A percentile compares a stretch with the other conserved stretches of the same genome.
Conservation (phyloP, 2,888 invertebrate species). For the Microplitis manilae region DNA sequence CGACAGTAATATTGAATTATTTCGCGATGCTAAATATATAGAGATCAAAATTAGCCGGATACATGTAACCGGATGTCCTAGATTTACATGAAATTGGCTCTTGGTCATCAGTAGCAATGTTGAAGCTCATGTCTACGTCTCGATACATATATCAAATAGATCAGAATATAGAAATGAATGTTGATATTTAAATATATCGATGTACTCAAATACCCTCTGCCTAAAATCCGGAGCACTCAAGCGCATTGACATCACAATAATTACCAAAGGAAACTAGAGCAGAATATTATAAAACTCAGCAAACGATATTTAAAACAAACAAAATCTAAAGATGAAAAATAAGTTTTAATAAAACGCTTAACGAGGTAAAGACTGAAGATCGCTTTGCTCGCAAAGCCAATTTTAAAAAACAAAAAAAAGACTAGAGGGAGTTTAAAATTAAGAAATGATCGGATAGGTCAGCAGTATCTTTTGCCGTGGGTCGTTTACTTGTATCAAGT, state of each 20-base stretch:
- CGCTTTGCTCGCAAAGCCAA: too few relatives aligned
- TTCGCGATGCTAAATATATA: background rate
- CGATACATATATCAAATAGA: too few relatives aligned
- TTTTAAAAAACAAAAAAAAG: background rate
- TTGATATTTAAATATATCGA: too few relatives aligned
- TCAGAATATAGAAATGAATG: too few relatives aligned
- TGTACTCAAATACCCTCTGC: too few relatives aligned
- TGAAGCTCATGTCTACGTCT: background rate
- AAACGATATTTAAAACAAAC: too few relatives aligned
- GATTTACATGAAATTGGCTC: slow-evolving; percentile 17
- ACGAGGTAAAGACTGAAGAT: too few relatives aligned
- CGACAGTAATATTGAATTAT: background rate
- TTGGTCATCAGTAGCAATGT: background rate
- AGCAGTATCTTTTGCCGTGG: slow-evolving; percentile 27
- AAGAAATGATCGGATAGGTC: slow-evolving; percentile 30
- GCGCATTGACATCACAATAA: slow-evolving; percentile 5
- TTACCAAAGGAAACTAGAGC: background rate
- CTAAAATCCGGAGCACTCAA: background rate
- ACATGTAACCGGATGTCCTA: slow-evolving; percentile 10
- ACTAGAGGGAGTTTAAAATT: background rate
- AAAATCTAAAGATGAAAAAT: too few relatives aligned
- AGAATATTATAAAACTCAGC: background rate
- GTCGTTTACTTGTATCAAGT: background rate
- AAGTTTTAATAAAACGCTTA: too few relatives aligned
- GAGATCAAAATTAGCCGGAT: background rate